phyloP scores from a whole-genome alignment of 2,888 invertebrate genomes.

The Limnephilus auricula region DNA sequence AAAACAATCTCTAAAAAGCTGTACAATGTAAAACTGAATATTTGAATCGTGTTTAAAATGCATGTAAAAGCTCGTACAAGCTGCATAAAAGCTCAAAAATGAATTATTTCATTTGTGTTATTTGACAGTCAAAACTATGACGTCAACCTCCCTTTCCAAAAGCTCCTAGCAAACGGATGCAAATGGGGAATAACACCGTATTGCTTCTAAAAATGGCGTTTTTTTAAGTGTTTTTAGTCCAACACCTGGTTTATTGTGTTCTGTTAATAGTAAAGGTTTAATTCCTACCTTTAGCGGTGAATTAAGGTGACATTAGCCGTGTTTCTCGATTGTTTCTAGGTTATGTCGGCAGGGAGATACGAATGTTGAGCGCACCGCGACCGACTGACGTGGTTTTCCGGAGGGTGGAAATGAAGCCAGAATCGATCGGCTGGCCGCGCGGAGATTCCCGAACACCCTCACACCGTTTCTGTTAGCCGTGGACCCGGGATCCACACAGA shows the following conservation, averaged over 20 bases:
- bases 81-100: neutral
- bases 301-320: slow-evolving; percentile 32
- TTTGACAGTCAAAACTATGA: slow-evolving; percentile 1
- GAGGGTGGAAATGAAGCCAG: slow-evolving; percentile 52
- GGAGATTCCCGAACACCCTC: slow-evolving; percentile 46
- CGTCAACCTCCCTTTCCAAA: neutral
- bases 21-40: neutral
- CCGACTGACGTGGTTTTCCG: slow-evolving; percentile 33
- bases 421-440: slow-evolving; percentile 54
- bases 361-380: slow-evolving; percentile 33
- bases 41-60: neutral
- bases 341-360: slow-evolving; percentile 16
- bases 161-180: neutral
- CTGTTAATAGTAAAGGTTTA: neutral
- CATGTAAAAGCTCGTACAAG: neutral
- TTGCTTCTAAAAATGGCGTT: neutral
- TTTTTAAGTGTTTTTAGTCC: neutral
- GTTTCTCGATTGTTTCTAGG: neutral
- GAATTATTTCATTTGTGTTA: neutral
- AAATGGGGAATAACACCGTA: neutral
- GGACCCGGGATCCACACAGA: neutral
- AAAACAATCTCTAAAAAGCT: neutral
- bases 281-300: slow-evolving; percentile 16
- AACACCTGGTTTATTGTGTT: neutral
- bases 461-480: slow-evolving; percentile 15